These are phyloP conservation scores for Cynopterus sphinx DNA, from an alignment of 2,797 vertebrate species.

Conservation along the genomic window DNA sequence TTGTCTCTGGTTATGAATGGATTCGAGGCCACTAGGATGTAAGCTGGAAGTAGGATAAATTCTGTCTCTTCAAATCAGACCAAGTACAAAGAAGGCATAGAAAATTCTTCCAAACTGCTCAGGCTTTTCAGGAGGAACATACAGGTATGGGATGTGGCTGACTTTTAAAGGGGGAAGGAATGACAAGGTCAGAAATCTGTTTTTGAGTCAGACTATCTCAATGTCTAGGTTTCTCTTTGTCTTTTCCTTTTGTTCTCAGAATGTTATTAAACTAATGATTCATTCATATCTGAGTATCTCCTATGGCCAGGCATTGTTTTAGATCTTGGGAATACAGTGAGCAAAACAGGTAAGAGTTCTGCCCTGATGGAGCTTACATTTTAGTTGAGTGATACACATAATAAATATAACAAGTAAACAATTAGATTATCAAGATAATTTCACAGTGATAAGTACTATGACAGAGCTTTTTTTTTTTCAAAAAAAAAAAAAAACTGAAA, in stretches of 20 bases:
- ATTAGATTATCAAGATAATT: not conserved
- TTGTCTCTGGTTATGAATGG: not conserved
- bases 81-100: not conserved
- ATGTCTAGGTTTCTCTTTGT: not conserved
- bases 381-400: not conserved
- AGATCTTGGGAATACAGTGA: not conserved
- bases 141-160: not conserved
- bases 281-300: not conserved
- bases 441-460: not conserved
- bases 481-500: not conserved
- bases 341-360: not conserved
- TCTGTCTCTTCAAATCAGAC: not conserved
- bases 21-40: not conserved
- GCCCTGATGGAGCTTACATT: not conserved
- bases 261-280: not conserved
- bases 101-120: not conserved
- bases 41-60: not conserved
- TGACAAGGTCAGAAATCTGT: not conserved
- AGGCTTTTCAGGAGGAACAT: not conserved
- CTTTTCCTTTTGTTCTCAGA: not conserved
- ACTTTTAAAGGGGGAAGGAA: not conserved
- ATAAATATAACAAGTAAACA: not conserved
- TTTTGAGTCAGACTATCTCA: not conserved
- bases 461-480: not conserved
- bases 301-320: not conserved